These are phyloP conservation scores for Epistrophe grossulariae DNA, from an alignment of 2,888 invertebrate species.

Conservation along the genomic window DNA sequence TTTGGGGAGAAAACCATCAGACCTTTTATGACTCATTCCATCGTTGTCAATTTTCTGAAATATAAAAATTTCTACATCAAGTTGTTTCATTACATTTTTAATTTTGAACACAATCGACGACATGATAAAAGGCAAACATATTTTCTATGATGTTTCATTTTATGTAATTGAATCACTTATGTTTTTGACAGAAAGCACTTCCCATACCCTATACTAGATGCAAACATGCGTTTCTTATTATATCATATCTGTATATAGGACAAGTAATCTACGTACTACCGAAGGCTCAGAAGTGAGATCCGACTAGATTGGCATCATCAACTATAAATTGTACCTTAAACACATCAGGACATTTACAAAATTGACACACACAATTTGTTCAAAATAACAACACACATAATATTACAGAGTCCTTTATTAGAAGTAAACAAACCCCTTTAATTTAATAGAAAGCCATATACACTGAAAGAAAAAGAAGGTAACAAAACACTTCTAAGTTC, in stretches of 20 bases:
- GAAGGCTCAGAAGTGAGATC: neutral
- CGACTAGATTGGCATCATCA: slow-evolving; percentile 3
- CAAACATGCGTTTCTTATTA: neutral
- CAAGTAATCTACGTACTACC: neutral
- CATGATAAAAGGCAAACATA: neutral
- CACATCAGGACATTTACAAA: slow-evolving; percentile 14
- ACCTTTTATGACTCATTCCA: neutral
- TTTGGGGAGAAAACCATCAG: neutral
- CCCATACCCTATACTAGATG: neutral
- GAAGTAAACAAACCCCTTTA: neutral
- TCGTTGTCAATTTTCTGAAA: neutral
- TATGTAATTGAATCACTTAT: neutral
- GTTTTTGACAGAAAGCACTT: neutral
- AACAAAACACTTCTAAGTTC: neutral
- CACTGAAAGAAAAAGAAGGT: slow-evolving; percentile 11
- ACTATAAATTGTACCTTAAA: neutral
- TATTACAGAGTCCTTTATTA: neutral
- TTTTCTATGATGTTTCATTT: neutral
- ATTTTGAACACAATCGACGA: neutral
- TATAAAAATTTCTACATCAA: neutral
- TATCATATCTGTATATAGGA: neutral
- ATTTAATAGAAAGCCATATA: neutral
- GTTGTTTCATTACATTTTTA: neutral
- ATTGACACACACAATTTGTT: slow-evolving; percentile 37
- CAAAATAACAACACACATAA: slow-evolving; percentile 3